Conservation (phyloP, 2,113 vertebrate genomes). For the Chaenogobius annularis region DNA sequence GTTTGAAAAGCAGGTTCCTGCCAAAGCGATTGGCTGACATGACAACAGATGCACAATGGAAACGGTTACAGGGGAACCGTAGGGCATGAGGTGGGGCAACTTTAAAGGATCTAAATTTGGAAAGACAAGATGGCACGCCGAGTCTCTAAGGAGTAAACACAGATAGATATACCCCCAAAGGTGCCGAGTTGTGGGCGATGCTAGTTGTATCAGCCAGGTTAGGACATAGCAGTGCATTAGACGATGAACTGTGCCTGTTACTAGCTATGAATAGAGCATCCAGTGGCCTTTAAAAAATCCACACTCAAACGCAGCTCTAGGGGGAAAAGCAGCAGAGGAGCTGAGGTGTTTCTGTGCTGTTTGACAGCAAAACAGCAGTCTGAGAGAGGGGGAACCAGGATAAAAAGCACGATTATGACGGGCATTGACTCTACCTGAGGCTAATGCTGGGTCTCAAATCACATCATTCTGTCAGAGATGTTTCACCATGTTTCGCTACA, state of each 20-base stretch:
- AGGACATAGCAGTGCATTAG: slow-evolving; percentile 44
- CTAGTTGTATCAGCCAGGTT: slow-evolving; percentile 30
- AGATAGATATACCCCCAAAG: slow-evolving; percentile 27
- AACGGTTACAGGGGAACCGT: slow-evolving; percentile 34
- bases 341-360: slow-evolving; percentile 55
- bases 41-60: slow-evolving; percentile 47
- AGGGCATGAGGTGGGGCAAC: slow-evolving; percentile 26
- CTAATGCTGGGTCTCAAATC: slow-evolving; percentile 18
- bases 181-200: slow-evolving; percentile 38
- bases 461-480: neutral
- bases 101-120: slow-evolving; percentile 44
- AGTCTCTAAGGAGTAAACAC: slow-evolving; percentile 37
- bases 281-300: slow-evolving; percentile 70
- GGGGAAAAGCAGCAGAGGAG: slow-evolving; percentile 46
- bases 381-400: slow-evolving; percentile 64
- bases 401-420: slow-evolving; percentile 63
- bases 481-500: neutral
- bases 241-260: slow-evolving; percentile 53
- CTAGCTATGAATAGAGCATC: slow-evolving; percentile 71
- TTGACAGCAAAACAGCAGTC: slow-evolving; percentile 61
- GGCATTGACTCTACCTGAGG: slow-evolving; percentile 63
- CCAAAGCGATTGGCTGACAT: slow-evolving; percentile 33
- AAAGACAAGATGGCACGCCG: slow-evolving; percentile 17
- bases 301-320: slow-evolving; percentile 61
- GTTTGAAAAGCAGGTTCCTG: slow-evolving; percentile 46